Evolutionary conservation across 1,140 invertebrate species (phyloP), one percentile per base, ranked within the genome.

Genomic region (Octopus sinensis): DNA sequence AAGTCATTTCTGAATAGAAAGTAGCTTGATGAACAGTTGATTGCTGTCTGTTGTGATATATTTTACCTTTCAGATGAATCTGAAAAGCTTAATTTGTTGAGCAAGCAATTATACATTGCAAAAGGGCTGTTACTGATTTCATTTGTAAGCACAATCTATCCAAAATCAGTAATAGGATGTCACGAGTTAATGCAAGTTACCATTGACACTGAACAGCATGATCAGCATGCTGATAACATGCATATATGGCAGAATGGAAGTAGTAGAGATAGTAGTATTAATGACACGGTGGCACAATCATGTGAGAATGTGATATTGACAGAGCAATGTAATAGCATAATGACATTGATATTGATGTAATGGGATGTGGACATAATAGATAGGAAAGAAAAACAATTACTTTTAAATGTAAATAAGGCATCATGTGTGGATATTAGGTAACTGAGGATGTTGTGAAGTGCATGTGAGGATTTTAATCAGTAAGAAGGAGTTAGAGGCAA

Each of bases 21-120:
- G 62, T n/a, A 68, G 62, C 62, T 68, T n/a, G 62, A n/a, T 13
- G 62, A 68, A 68, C 62, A 68, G 62, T 68, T 68, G 62, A n/a
- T 68, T 68, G 62, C 62, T 68, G 62, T 68, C 12, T 13, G 62
- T 13, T 68, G 62, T 68, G 62, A 68, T 68, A 68, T 68, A 68
- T 68, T 68, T 68, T 68, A 68, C 62, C n/a, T 68, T 13, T 68
- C 62, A 68, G 62, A 68, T 68, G 62, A 13, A n/a, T n/a, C n/a
- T 68, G 62, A 68, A 68, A 68, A 68, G 62, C 62, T 68, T 12
- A 68, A 68, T 68, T 68, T 68, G 62, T n/a, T 68, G 12, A 68
- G n/a, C n/a, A 68, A 68, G n/a, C 62, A 68, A n/a, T 68, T 68
- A 68, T 68, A 68, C n/a, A 1, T 68, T 68, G 62, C 62, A 68